phyloP scores from a whole-genome alignment of 2,113 vertebrate species.

The Phylloscopus trochiloides region DNA sequence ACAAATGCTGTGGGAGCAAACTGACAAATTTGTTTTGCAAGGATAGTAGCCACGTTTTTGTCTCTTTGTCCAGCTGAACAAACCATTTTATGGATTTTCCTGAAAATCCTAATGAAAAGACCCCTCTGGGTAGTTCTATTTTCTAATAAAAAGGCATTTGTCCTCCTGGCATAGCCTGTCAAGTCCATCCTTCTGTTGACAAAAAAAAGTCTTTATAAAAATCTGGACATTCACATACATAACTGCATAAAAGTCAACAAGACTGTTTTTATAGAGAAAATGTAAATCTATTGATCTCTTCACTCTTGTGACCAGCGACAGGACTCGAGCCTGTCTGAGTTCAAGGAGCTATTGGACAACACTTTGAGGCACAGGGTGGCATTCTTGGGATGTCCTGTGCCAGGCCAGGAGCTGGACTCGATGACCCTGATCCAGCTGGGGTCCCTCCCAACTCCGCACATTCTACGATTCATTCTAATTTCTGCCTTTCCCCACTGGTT shows the following conservation, averaged over 20 bases:
- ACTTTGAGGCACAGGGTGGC: background rate
- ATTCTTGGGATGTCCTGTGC: background rate
- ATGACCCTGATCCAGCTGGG: background rate
- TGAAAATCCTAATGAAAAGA: background rate
- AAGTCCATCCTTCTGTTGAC: background rate
- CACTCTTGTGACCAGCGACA: background rate
- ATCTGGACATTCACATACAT: background rate
- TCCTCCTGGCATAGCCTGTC: background rate
- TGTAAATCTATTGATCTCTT: background rate
- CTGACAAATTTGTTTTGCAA: background rate
- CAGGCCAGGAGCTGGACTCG: background rate
- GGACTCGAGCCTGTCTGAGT: background rate
- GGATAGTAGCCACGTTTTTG: background rate
- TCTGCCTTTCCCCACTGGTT: background rate
- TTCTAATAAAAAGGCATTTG: background rate
- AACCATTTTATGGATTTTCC: background rate
- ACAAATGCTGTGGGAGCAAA: background rate
- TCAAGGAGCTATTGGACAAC: background rate
- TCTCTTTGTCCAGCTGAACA: background rate
- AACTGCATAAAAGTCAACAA: fast-evolving
- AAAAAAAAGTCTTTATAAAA: background rate
- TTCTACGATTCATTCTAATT: background rate
- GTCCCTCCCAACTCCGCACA: background rate
- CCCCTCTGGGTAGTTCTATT: background rate
- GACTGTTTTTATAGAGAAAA: background rate